A percentile compares a stretch with the other conserved stretches of the same genome.
These are phyloP conservation scores for Phengaris alcon DNA, from an alignment of 2,888 invertebrate genomes.

Conservation along the genomic window DNA sequence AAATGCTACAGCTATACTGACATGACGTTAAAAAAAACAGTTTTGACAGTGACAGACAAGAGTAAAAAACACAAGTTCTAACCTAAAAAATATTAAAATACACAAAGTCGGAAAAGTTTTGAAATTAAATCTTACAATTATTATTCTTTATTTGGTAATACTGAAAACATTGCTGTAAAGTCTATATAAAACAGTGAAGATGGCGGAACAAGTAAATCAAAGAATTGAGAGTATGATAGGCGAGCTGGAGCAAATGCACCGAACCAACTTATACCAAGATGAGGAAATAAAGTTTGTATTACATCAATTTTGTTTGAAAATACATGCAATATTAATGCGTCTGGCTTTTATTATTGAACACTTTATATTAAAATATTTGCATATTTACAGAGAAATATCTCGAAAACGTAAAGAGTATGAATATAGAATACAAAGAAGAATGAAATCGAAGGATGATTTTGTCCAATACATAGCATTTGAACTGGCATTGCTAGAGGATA, in stretches of 20 bases:
- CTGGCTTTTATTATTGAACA: too few relatives aligned
- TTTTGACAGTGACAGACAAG: neutral
- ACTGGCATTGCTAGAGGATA: conserved; percentile 82
- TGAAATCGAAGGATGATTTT: conserved; percentile 85
- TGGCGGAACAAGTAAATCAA: conserved; percentile 91
- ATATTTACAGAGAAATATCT: conserved; percentile 79
- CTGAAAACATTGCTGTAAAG: neutral
- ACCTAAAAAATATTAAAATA: neutral
- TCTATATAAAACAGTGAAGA: conserved; percentile 50
- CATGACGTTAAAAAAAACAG: neutral
- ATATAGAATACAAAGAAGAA: conserved; percentile 83
- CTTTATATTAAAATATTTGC: too few relatives aligned
- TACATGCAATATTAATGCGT: neutral
- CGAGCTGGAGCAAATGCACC: conserved; percentile 89
- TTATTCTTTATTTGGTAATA: neutral
- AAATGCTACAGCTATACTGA: too few relatives aligned
- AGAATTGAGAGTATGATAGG: conserved; percentile 88
- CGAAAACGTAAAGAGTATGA: conserved; percentile 85
- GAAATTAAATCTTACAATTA: neutral
- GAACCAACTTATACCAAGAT: conserved; percentile 83
- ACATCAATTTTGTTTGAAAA: neutral
- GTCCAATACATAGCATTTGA: conserved; percentile 85
- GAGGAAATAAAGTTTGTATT: conserved; percentile 82
- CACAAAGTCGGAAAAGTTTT: neutral
- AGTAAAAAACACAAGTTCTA: neutral